These are phyloP conservation scores for Watersipora subatra DNA, from an alignment of 1,140 invertebrate species.

Conservation along the genomic window DNA sequence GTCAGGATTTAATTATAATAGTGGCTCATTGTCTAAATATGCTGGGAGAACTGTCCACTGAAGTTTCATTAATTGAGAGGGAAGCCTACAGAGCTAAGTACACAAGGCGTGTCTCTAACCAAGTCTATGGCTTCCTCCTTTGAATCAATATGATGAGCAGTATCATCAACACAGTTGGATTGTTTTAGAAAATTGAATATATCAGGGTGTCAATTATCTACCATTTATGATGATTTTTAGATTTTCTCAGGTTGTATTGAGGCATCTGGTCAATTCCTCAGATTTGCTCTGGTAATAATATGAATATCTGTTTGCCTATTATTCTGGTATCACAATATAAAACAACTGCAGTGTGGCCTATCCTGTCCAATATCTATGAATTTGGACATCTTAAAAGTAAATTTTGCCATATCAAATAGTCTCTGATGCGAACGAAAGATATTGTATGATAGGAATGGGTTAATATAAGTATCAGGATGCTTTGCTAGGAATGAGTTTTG, in stretches of 20 bases:
- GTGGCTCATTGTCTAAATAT: not conserved
- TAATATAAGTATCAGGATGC: not conserved
- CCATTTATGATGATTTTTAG: not conserved
- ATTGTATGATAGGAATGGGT: not conserved
- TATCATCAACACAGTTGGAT: not conserved
- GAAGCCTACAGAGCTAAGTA: not conserved
- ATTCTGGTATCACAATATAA: not conserved
- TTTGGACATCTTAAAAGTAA: not conserved
- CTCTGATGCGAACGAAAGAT: not conserved
- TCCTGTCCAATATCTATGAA: not conserved
- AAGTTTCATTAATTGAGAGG: not conserved
- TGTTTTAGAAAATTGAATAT: not conserved
- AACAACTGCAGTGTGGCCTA: not conserved
- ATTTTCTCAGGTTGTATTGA: not conserved
- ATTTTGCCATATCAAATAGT: not conserved
- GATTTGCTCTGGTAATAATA: too few relatives aligned
- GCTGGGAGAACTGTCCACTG: not conserved
- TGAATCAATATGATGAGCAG: not conserved
- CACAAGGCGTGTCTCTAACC: not conserved
- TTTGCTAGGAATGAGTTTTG: not conserved
- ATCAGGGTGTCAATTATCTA: not conserved
- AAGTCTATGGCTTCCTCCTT: not conserved
- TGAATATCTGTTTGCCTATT: too few relatives aligned
- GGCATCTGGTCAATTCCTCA: not conserved
- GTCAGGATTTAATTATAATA: not conserved